A percentile compares a stretch with the other conserved stretches of the same genome.
Evolutionary conservation across 1,140 invertebrate genomes (phyloP).

Genomic region (Watersipora subatra): DNA sequence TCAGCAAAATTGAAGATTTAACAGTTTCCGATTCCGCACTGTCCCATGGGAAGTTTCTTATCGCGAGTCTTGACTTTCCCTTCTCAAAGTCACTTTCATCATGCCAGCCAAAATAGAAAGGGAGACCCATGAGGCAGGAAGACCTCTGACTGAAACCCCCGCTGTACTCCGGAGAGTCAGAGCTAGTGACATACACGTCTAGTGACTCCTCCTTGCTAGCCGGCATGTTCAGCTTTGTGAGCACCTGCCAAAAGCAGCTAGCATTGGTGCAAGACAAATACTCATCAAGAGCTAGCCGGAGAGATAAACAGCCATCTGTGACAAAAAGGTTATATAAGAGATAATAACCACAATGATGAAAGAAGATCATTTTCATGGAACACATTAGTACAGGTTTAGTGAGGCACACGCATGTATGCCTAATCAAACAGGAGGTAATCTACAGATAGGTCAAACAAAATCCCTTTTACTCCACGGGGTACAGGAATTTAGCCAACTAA

Average conservation of each 20-base stretch:
- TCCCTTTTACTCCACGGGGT: too few species aligned
- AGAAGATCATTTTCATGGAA: too few species aligned
- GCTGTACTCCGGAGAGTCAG: neutral
- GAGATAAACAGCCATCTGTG: too few species aligned
- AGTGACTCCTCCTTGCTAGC: neutral
- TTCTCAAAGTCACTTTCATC: neutral
- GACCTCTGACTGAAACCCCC: neutral
- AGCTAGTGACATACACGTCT: neutral
- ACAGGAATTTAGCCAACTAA: too few species aligned
- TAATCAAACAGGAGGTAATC: too few species aligned
- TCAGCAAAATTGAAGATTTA: neutral
- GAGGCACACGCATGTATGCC: too few species aligned
- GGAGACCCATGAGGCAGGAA: neutral
- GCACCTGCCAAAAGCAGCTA: neutral
- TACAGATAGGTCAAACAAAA: too few species aligned
- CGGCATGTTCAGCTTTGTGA: neutral
- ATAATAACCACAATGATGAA: too few species aligned
- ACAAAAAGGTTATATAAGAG: too few species aligned
- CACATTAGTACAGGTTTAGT: too few species aligned
- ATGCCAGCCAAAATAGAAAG: neutral
- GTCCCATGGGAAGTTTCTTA: neutral
- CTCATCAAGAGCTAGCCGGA: too few species aligned
- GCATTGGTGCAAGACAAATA: too few species aligned
- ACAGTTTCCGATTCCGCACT: neutral
- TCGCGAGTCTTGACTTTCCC: neutral